Conservation (phyloP, 2,888 invertebrate genomes). For the Dasypogon diadema region DNA sequence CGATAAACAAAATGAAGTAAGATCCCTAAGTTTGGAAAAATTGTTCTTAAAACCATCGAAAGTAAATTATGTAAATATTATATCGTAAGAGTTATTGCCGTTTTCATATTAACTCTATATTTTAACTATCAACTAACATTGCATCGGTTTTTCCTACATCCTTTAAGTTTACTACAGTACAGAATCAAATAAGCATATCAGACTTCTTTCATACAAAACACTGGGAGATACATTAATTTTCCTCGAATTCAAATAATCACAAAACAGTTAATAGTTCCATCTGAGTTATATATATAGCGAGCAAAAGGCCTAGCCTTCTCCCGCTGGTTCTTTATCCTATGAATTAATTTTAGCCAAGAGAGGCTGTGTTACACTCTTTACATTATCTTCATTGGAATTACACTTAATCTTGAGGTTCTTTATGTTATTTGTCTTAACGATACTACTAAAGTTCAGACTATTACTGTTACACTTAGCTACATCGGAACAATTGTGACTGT, state of each 20-base stretch:
- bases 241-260: not conserved
- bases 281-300: not conserved
- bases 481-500: constrained; percentile 29
- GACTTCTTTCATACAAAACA: too few species aligned
- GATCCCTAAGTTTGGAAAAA: too few species aligned
- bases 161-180: too few species aligned
- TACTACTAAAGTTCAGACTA: constrained; percentile 59
- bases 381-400: constrained; percentile 58
- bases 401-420: constrained; percentile 64
- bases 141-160: too few species aligned
- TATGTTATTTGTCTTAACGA: constrained; percentile 63
- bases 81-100: too few species aligned
- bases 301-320: not conserved
- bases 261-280: not conserved
- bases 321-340: constrained; percentile 44
- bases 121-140: too few species aligned
- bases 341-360: constrained; percentile 61
- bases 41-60: too few species aligned
- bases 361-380: constrained; percentile 63
- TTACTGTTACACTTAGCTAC: constrained; percentile 59
- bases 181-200: too few species aligned
- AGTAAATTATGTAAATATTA: too few species aligned
- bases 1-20: too few species aligned
- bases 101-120: too few species aligned
- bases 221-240: not conserved